These are phyloP conservation scores for Hemitrygon akajei DNA, from an alignment of 2,797 vertebrate genomes.

Conservation along the genomic window DNA sequence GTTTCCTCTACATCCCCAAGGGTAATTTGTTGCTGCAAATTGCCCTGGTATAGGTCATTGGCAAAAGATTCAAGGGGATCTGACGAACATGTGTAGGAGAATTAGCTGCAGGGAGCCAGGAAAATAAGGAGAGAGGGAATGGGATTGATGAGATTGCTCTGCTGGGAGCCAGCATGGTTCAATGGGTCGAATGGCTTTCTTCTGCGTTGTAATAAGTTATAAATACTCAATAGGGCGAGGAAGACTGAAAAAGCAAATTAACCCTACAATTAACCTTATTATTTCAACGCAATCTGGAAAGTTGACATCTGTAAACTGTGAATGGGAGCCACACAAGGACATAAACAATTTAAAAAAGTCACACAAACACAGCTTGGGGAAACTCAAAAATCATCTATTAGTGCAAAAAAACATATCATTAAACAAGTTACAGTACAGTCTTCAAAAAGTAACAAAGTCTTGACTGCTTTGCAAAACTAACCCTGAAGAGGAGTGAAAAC, in stretches of 20 bases:
- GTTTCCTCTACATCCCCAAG: too few species aligned
- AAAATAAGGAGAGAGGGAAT: too few species aligned
- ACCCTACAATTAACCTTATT: background rate
- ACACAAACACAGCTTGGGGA: conserved; percentile 36
- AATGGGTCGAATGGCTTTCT: too few species aligned
- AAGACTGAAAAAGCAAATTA: background rate
- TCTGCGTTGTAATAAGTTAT: too few species aligned
- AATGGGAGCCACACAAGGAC: background rate
- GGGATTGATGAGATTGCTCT: too few species aligned
- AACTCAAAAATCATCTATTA: conserved; percentile 37
- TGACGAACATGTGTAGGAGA: too few species aligned
- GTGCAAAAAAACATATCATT: conserved; percentile 34
- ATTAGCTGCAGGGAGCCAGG: too few species aligned
- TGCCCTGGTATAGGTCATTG: too few species aligned
- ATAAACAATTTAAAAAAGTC: background rate
- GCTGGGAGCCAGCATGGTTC: too few species aligned
- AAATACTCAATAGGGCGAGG: background rate
- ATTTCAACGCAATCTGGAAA: background rate
- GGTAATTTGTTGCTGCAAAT: too few species aligned
- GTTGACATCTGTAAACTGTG: background rate
- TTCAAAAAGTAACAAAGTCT: conserved; percentile 37
- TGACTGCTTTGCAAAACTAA: conserved; percentile 33
- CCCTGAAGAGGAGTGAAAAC: conserved; percentile 37
- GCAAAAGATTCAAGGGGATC: too few species aligned
- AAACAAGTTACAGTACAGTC: conserved; percentile 37